Evolutionary conservation across 2,888 invertebrate genomes (phyloP), one percentile per base, ranked within the genome.

Genomic region (Acleris cristana): DNA sequence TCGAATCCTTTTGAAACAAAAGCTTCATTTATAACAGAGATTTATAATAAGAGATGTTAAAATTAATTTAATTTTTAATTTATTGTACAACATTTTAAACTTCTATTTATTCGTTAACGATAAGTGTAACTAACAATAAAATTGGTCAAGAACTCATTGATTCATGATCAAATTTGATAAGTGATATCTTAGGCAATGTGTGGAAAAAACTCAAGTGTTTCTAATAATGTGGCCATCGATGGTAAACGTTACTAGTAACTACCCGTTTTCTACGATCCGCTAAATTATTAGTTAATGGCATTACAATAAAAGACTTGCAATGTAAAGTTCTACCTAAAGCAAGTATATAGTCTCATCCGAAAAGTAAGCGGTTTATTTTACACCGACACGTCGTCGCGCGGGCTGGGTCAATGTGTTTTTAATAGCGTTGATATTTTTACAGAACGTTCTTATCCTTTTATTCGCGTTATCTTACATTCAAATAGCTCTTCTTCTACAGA

Each of bases 351-450:
- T 48, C 7, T 45, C 18, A 48, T 16, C n/a, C 7, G 48, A 48
- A 40, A 57, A 23, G 19, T 55, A 18, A 40, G 40, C 21, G 19
- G 19, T 51, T 51, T 51, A 16, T 48, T 48, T 51, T 23, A 23
- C 6, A 53, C 14, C 53, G 26, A 44, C 19, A 19, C 40, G 44
- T 34, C 34, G 34, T 34, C 34, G 48, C 53, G 18, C 48, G 14
- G 16, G 58, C 53, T 21, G 48, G 54, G 40, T 64, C 54, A 55
- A 59, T 55, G 68, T 59, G 40, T 64, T 64, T 63, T 51, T 55
- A 64, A 68, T 68, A 59, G 49, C 26, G 26, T 59, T 53, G 52
- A 34, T 65, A 61, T 56, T 61, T 60, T 68, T 44, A 59, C 54
- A 55, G 21, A 54, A 48, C 44, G 45, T 62, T 62, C 52, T 53